Evolutionary conservation across 2,113 vertebrate species (phyloP), one percentile per base, ranked within the genome.

Genomic region (Sturnus vulgaris): DNA sequence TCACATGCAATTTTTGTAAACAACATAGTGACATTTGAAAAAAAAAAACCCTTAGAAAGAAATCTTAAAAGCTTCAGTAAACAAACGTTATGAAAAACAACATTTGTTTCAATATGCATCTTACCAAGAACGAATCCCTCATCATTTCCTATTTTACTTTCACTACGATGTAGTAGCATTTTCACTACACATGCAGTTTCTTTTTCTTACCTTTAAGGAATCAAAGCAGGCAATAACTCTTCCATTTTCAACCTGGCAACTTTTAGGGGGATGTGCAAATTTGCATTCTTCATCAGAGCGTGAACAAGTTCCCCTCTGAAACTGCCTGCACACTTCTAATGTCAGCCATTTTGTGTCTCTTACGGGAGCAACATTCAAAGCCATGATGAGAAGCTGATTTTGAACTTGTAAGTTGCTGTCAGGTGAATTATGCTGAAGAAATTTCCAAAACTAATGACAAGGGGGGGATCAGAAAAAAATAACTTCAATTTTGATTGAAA

Each of bases 331-430:
- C 85, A 99, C 99, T 98, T 99, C 99, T 83, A 99, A 96, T 0
- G 99, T 99, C 96, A 99, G 98, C 99, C 99, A 99, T 96, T 99
- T 99, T 90, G 99, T 99, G 85, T 99, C 99, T 98, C 99, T 98
- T 42, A 99, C 98, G 0, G 99, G 98, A 96, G 99, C 98, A 95
- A 99, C 98, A 98, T 99, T 99, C 98, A 99, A 98, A 96, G 99
- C 99, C 99, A 99, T 99, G 97, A 86, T 97, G 97, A 92, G 95
- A 84, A 94, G 91, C 63, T 69, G 87, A 86, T 89, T 85, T 84
- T 27, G 16, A 60, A 86, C 75, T 91, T 85, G 35, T 55, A 89
- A 75, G 82, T 68, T 69, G 86, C 86, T 75, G 93, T 96, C 82
- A 88, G 90, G 73, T 52, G 95, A 92, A 84, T 69, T 86, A 79